Evolutionary conservation across 2,797 vertebrate species (phyloP).

Genomic region (Heterohyrax brucei): DNA sequence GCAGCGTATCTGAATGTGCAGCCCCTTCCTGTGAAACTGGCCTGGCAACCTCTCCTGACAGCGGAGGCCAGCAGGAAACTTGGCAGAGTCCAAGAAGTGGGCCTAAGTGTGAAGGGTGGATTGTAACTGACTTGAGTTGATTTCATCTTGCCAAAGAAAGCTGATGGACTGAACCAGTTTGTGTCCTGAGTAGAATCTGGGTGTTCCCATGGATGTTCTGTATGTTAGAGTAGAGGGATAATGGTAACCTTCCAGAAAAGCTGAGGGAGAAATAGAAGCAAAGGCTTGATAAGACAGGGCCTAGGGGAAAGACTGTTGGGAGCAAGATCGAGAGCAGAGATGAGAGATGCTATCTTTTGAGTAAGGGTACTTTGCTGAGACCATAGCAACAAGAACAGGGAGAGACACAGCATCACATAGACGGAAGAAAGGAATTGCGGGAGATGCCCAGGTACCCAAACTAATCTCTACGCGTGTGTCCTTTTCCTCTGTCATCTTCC

Average conservation of each 20-base stretch:
- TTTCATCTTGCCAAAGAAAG: not conserved
- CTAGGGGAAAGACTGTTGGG: not conserved
- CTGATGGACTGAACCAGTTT: not conserved
- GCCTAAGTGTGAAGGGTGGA: not conserved
- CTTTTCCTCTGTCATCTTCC: not conserved
- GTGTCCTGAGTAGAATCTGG: not conserved
- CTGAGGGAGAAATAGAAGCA: not conserved
- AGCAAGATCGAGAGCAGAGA: not conserved
- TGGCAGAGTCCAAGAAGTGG: not conserved
- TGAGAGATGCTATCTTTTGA: not conserved
- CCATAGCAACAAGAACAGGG: not conserved
- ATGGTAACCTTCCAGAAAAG: not conserved
- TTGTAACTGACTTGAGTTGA: not conserved
- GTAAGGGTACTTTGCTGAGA: not conserved
- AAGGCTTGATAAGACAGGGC: not conserved
- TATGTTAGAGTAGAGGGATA: not conserved
- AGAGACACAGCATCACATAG: fast-evolving
- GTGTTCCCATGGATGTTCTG: not conserved
- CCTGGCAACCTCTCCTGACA: not conserved
- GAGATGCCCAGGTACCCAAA: not conserved
- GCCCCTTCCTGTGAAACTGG: not conserved
- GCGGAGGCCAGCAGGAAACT: not conserved
- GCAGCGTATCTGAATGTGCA: fast-evolving
- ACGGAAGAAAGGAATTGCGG: fast-evolving
- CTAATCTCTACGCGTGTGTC: not conserved